Percentiles rank a stretch among this genome's conserved stretches.
Evolutionary conservation across 35 echinoderm and acorn worm species (phyloP).

Genomic region (Heliocidaris tuberculata): DNA sequence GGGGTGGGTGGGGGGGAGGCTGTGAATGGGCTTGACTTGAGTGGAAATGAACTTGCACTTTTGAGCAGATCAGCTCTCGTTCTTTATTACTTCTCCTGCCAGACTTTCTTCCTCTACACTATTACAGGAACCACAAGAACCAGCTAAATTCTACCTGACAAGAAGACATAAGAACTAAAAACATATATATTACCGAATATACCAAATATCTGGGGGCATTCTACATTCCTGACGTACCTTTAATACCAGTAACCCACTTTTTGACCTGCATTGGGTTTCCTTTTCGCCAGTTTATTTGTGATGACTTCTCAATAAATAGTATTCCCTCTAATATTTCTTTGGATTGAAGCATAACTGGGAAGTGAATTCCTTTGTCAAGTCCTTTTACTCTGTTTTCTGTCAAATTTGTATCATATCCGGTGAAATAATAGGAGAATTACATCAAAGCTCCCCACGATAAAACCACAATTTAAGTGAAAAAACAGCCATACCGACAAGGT

Average conservation of each 20-base stretch:
- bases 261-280: not conserved
- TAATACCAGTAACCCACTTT: slow-evolving; percentile 12
- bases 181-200: not conserved
- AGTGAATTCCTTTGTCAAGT: not conserved
- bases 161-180: not conserved
- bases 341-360: slow-evolving; percentile 3
- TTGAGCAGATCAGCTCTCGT: not conserved
- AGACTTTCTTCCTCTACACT: not conserved
- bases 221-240: slow-evolving; percentile 21
- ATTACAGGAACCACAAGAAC: not conserved
- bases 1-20: not conserved
- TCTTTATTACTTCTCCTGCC: not conserved
- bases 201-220: slow-evolving; percentile 31
- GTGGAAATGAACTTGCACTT: not conserved
- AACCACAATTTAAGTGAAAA: not conserved
- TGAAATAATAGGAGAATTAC: not conserved
- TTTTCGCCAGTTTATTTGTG: not conserved
- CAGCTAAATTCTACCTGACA: not conserved
- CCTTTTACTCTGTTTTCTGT: not conserved
- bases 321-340: not conserved
- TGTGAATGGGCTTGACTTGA: not conserved
- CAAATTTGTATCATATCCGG: slow-evolving; percentile 11
- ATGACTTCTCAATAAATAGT: not conserved
- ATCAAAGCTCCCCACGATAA: not conserved
- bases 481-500: not conserved